phyloP scores from a whole-genome alignment of 2,888 invertebrate genomes.

The Fissipunctia ypsillon region DNA sequence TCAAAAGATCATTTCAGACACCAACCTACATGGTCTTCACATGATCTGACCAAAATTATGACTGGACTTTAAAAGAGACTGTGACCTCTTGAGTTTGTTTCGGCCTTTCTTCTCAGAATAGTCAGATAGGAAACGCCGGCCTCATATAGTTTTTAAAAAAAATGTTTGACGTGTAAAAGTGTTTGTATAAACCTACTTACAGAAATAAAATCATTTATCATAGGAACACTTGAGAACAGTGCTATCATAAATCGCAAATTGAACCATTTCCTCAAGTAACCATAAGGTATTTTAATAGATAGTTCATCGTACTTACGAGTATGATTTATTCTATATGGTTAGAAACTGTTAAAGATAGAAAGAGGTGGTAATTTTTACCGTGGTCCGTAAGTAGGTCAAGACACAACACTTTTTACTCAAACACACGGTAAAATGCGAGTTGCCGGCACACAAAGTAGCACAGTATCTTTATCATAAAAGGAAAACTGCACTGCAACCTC shows the following conservation, averaged over 20 bases:
- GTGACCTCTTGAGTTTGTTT: no score
- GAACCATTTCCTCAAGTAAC: neutral
- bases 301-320: neutral
- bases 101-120: no score
- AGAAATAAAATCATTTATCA: no score
- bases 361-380: conserved; percentile 35
- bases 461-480: conserved; percentile 51
- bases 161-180: no score
- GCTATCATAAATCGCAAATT: neutral
- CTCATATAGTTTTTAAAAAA: no score
- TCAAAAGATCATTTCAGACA: no score
- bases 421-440: conserved; percentile 41
- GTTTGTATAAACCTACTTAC: no score
- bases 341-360: conserved; percentile 11
- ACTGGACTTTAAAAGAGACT: no score
- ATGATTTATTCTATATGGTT: conserved; percentile 9
- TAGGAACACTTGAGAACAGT: neutral
- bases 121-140: no score
- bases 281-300: neutral
- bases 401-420: conserved; percentile 44
- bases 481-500: conserved; percentile 41
- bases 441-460: conserved; percentile 31
- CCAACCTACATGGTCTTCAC: no score
- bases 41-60: no score
- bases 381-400: conserved; percentile 48